Evolutionary conservation across 2,797 vertebrate genomes (phyloP).

Genomic region (Chiroxiphia lanceolata): DNA sequence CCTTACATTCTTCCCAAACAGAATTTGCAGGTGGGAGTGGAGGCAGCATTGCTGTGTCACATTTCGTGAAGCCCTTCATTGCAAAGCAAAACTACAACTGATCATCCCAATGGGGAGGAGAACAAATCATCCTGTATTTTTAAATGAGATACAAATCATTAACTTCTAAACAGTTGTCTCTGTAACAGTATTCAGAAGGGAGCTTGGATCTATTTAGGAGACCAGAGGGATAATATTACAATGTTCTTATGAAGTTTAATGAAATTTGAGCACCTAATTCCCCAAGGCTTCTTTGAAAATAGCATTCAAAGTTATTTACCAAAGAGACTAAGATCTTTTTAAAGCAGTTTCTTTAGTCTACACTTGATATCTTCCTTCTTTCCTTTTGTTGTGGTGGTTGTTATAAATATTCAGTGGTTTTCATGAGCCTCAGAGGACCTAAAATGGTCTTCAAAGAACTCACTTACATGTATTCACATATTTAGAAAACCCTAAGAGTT

Average conservation of each 20-base stretch:
- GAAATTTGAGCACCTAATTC: slow-evolving; percentile 6
- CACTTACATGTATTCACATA: background rate
- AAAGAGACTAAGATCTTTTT: background rate
- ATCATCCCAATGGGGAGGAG: background rate
- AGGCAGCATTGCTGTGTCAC: rapidly evolving
- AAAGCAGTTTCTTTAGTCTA: background rate
- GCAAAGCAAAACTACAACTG: background rate
- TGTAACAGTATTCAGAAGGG: background rate
- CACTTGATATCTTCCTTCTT: background rate
- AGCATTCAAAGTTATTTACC: background rate
- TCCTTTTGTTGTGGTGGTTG: background rate
- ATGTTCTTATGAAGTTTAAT: background rate
- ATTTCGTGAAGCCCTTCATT: background rate
- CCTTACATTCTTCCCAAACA: background rate
- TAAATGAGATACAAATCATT: background rate
- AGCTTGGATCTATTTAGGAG: background rate
- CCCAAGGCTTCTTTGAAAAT: background rate
- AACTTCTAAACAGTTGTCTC: background rate
- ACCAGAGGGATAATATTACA: background rate
- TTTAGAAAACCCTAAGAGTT: background rate
- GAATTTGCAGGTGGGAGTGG: background rate
- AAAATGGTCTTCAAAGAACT: background rate
- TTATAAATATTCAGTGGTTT: slow-evolving; percentile 37
- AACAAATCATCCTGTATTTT: background rate
- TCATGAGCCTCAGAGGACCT: slow-evolving; percentile 12